Evolutionary conservation across 2,797 vertebrate genomes (phyloP), one percentile per base, ranked within the genome.

Genomic region (Scolopax bukidnonensis): DNA sequence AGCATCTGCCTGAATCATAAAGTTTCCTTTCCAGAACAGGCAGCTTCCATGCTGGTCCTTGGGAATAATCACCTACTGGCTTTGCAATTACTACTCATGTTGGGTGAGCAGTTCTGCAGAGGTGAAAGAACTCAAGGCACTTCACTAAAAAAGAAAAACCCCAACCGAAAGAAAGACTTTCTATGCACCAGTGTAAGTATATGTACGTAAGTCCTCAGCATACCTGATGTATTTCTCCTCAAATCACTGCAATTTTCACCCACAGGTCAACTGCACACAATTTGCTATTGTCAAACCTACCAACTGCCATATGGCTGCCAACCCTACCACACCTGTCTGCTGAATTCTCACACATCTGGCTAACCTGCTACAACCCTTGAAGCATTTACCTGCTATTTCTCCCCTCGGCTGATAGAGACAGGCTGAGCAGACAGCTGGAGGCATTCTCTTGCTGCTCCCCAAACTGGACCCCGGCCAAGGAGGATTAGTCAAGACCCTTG

Each of bases 81-180:
- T 70, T 73, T 28, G 14, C 30, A 20, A 16, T 24, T 48, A 33
- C 27, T 40, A 23, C 8, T 45, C 0, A 0, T 1, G 8, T 3
- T 15, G 28, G 32, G 32, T 3, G 6, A 59, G 8, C 51, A 73
- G n/a, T 12, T 73, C 57, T 89, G 25, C 33, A 32, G 10, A 10
- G 45, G 12, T 16, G 11, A 11, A 48, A 59, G 28, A 68, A 60
- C 15, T 40, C 33, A 12, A 19, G 43, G 33, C 16, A 43, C 17
- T 68, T 59, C 40, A 67, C 69, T n/a, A 17, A 21, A 60, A n/a
- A 25, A 16, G 4, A 32, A 32, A 32, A 56, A 3, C 6, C 24
- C 15, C 41, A 65, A 10, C 3, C 2, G 38, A 43, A 75, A 57
- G 4, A 5, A 10, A 53, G 12, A 6, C 11, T 33, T 30, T 6